Percentiles rank a stretch among this genome's conserved stretches.
These are phyloP conservation scores for Sarotherodon lohbergeri DNA, from an alignment of 2,113 vertebrate genomes.

Conservation along the genomic window DNA sequence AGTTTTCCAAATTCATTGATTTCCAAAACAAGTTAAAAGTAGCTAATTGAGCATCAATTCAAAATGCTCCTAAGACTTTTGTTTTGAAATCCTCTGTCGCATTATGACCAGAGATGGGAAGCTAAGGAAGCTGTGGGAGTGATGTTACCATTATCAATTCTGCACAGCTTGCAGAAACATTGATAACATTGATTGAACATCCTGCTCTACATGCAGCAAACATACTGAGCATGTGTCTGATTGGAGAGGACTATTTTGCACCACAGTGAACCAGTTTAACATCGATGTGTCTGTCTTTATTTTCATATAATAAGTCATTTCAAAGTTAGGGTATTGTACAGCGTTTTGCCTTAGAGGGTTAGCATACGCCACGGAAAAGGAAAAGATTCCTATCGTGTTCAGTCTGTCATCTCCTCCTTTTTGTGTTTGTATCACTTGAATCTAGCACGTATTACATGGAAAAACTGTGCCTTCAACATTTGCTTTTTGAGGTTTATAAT, in stretches of 20 bases:
- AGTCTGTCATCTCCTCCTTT: not conserved
- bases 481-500: not conserved
- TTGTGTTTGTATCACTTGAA: not conserved
- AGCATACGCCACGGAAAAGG: not conserved
- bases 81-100: not conserved
- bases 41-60: not conserved
- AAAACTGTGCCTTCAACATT: not conserved
- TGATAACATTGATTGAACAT: conserved; percentile 6
- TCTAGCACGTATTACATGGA: not conserved
- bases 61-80: not conserved
- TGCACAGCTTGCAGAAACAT: not conserved
- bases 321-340: not conserved
- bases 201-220: conserved; percentile 14
- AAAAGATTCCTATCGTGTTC: not conserved
- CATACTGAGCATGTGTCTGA: not conserved
- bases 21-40: not conserved
- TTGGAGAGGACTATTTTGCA: not conserved
- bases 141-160: not conserved
- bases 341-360: not conserved
- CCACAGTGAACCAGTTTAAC: not conserved
- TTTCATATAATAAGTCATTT: not conserved
- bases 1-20: not conserved
- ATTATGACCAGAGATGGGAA: not conserved
- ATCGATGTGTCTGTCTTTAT: fast-evolving
- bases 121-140: fast-evolving